Evolutionary conservation across 2,797 vertebrate species (phyloP), one percentile per base, ranked within the genome.

Genomic region (Pangasius macronema): DNA sequence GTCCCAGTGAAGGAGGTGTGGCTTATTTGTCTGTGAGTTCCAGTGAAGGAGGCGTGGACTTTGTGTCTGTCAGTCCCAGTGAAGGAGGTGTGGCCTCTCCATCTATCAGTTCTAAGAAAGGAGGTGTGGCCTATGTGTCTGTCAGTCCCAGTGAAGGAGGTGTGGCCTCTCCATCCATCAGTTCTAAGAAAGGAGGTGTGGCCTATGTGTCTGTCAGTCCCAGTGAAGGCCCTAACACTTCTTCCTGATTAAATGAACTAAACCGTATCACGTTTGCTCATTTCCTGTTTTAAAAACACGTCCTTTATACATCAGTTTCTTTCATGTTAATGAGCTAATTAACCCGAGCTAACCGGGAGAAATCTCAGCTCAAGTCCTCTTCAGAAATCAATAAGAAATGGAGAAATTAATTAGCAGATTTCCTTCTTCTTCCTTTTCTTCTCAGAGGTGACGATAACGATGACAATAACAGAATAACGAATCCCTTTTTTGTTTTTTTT

Each of bases 301-400:
- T 51, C 72, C 42, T 75, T 75, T 27, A 75, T 27, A 49, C 24
- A 27, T 75, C 24, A 30, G 14, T 53, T 27, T 57, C 53, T 80
- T 80, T 59, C 30, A 80, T 27, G 20, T 33, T 80, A 57, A 80
- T 80, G 77, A 80, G 53, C 33, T 80, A 36, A 79, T 80, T 80
- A 80, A 59, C 53, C 53, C 22, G 1, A 59, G 77, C 77, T 61
- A n/a, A 55, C 59, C 24, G 20, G 27, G 49, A 22, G 76, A 36
- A 55, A 33, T 79, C 51, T 79, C 30, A 36, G 76, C 51, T 20
- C 51, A 33, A 11, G 36, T 79, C 53, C 76, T 79, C 30, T 33
- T 55, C 75, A 20, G n/a, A 77, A 55, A 79, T 63, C 72, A 85
- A 51, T 51, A 76, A 59, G 36, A 61, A 76, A 61, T 7, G 27